These are phyloP conservation scores for Promerops cafer DNA, from an alignment of 2,113 vertebrate genomes.

Conservation along the genomic window DNA sequence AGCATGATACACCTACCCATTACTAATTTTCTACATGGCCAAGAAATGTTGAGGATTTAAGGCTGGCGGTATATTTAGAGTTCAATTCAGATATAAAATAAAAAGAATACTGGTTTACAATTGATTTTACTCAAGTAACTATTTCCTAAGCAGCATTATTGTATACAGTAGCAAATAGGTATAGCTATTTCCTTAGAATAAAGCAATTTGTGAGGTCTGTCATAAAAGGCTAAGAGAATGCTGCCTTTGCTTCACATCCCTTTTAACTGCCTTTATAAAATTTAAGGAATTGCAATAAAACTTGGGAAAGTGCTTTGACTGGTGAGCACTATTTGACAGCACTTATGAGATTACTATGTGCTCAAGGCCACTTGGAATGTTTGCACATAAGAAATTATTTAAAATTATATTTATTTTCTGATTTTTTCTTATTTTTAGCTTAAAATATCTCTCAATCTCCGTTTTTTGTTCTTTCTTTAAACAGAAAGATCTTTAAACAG, in stretches of 20 bases:
- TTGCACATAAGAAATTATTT: neutral
- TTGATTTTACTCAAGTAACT: neutral
- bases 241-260: slow-evolving; percentile 32
- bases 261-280: slow-evolving; percentile 68
- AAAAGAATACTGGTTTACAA: slow-evolving; percentile 14
- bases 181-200: slow-evolving; percentile 50
- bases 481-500: slow-evolving; percentile 4
- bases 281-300: slow-evolving; percentile 64
- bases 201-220: slow-evolving; percentile 50
- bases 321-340: slow-evolving; percentile 46
- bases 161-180: slow-evolving; percentile 13
- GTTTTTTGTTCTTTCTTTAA: neutral
- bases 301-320: slow-evolving; percentile 3
- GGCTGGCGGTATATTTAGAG: slow-evolving; percentile 5
- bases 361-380: neutral
- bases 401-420: neutral
- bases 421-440: neutral
- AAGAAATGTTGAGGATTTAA: slow-evolving; percentile 3
- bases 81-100: slow-evolving; percentile 4
- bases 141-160: slow-evolving; percentile 44
- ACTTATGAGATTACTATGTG: slow-evolving; percentile 18
- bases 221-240: slow-evolving; percentile 47
- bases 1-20: neutral
- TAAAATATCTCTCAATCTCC: neutral
- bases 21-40: neutral